Conservation (phyloP, 2,888 invertebrate species). For the Eristalis pertinax region DNA sequence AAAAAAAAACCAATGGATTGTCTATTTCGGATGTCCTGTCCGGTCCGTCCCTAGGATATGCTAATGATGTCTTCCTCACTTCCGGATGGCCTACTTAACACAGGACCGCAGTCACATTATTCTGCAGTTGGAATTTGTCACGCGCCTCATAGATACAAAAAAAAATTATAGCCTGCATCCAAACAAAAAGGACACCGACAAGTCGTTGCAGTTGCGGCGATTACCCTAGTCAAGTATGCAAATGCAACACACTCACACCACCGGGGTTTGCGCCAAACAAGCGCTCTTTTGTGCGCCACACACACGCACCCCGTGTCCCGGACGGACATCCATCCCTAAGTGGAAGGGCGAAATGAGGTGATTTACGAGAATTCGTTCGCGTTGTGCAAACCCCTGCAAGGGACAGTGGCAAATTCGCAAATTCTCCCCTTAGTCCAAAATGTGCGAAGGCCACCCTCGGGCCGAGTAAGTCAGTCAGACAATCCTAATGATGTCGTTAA, state of each 20-base stretch:
- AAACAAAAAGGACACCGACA: neutral
- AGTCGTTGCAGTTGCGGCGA: neutral
- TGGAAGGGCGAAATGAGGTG: conserved; percentile 33
- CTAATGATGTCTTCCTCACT: neutral
- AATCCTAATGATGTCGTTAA: conserved; percentile 61
- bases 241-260: conserved; percentile 9
- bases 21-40: neutral
- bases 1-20: neutral
- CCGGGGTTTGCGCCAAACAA: neutral
- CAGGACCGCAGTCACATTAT: conserved; percentile 45
- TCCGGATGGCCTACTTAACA: neutral
- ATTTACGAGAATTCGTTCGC: conserved; percentile 38
- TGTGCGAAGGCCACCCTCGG: conserved; percentile 27
- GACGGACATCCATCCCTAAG: conserved; percentile 2
- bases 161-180: conserved; percentile 18
- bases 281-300: neutral
- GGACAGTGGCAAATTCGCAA: conserved; percentile 31
- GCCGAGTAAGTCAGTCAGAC: neutral
- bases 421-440: conserved; percentile 29
- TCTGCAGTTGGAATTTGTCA: conserved; percentile 61
- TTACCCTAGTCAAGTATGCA: conserved; percentile 45
- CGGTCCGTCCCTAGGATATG: neutral
- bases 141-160: conserved; percentile 54
- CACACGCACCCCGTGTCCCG: neutral
- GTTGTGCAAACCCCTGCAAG: conserved; percentile 1